Conservation (phyloP, 2,888 invertebrate species). For the Mesoligia furuncula region DNA sequence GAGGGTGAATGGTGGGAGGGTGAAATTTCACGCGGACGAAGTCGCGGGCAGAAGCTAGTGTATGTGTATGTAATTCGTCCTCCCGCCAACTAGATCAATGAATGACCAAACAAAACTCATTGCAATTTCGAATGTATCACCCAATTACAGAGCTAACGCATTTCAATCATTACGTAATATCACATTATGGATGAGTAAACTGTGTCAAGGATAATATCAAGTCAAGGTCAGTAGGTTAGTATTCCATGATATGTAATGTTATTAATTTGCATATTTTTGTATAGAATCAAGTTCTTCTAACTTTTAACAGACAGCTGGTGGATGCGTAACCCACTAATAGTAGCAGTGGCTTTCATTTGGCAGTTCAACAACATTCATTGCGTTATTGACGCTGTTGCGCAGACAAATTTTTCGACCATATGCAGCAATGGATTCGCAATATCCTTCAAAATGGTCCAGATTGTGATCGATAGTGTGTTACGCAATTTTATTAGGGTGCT, state of each 20-base stretch:
- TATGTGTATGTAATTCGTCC: background rate
- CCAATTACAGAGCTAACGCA: background rate
- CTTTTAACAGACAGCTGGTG: background rate
- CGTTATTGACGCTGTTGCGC: no score
- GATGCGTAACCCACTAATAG: no score
- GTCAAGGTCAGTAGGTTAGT: constrained; percentile 4
- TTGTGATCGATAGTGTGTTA: no score
- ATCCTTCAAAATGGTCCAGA: no score
- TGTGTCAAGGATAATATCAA: constrained; percentile 27
- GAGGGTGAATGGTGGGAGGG: no score
- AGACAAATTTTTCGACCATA: no score
- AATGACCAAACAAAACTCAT: background rate
- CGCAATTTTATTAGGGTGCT: no score
- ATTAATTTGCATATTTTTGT: background rate
- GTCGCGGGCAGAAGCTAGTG: no score
- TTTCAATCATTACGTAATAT: constrained; percentile 18
- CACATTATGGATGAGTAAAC: constrained; percentile 21
- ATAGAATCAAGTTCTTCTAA: background rate
- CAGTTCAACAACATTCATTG: no score
- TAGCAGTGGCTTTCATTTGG: no score
- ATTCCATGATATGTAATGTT: background rate
- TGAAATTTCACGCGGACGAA: no score
- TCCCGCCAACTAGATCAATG: background rate
- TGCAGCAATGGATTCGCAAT: no score
- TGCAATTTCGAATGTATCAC: background rate